phyloP scores from a whole-genome alignment of 1,140 invertebrate species.

The Anagrus nilaparvatae region DNA sequence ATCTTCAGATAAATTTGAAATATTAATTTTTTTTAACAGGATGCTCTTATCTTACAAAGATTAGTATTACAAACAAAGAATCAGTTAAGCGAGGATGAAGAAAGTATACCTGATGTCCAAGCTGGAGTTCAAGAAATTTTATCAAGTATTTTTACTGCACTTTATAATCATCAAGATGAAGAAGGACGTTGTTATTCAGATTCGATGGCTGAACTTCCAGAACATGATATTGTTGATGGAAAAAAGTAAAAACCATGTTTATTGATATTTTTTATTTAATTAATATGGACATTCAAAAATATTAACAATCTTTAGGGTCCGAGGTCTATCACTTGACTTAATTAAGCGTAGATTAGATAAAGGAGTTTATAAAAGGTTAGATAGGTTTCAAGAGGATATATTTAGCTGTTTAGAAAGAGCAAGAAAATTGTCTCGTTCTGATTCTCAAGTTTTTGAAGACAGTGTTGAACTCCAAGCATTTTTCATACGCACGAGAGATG shows the following conservation, averaged over 20 bases:
- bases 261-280: conserved; percentile 8
- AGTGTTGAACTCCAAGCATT: conserved; percentile 87
- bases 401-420: conserved; percentile 90
- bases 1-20: background rate
- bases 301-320: conserved; percentile 47
- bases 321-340: conserved; percentile 72
- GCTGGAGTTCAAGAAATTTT: conserved; percentile 85
- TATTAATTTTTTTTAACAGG: conserved; percentile 39
- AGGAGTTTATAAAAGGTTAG: conserved; percentile 83
- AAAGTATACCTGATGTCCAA: conserved; percentile 78
- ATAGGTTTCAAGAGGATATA: conserved; percentile 94
- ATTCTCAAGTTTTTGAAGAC: conserved; percentile 92
- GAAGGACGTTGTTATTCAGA: conserved; percentile 94
- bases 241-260: conserved; percentile 44
- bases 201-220: conserved; percentile 86
- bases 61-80: conserved; percentile 87
- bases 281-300: background rate
- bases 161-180: conserved; percentile 94
- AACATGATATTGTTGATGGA: conserved; percentile 70
- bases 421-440: conserved; percentile 72
- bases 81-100: conserved; percentile 75
- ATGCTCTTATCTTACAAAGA: conserved; percentile 86
- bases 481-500: conserved; percentile 73
- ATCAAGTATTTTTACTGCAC: conserved; percentile 81
- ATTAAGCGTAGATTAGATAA: conserved; percentile 77